Evolutionary conservation across 2,888 invertebrate genomes (phyloP).

Genomic region (Tenthredo notha): DNA sequence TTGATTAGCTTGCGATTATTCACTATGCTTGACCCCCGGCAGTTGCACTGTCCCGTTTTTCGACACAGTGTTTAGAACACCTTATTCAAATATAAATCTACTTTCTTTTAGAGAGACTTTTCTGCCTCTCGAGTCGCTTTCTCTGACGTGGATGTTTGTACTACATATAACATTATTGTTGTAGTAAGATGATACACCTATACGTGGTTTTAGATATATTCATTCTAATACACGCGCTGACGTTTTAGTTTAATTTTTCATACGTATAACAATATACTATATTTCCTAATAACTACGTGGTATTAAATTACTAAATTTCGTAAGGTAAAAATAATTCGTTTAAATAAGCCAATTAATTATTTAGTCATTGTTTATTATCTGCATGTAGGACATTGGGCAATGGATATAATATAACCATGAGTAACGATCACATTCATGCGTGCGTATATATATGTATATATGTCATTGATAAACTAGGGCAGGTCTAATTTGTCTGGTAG

Average conservation of each 20-base stretch:
- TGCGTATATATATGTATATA: neutral
- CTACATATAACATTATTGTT: neutral
- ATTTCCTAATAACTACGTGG: neutral
- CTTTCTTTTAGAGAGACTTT: neutral
- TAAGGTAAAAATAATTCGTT: neutral
- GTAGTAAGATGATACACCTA: too few species aligned
- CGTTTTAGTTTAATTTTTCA: neutral
- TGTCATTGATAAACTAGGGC: neutral
- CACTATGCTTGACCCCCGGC: neutral
- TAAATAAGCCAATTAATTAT: neutral
- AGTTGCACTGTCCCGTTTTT: neutral
- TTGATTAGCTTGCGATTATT: neutral
- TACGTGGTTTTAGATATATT: too few species aligned
- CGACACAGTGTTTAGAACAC: neutral
- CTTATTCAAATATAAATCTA: neutral
- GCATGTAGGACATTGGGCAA: neutral
- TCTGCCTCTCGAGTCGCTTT: neutral
- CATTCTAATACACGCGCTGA: neutral
- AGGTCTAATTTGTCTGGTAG: neutral
- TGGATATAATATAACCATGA: neutral
- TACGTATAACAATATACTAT: neutral
- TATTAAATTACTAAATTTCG: neutral
- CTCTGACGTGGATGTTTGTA: neutral
- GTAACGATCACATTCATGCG: neutral
- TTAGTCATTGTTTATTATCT: neutral